phyloP scores from a whole-genome alignment of 2,888 invertebrate species.

The Hypselothyrea guttata region DNA sequence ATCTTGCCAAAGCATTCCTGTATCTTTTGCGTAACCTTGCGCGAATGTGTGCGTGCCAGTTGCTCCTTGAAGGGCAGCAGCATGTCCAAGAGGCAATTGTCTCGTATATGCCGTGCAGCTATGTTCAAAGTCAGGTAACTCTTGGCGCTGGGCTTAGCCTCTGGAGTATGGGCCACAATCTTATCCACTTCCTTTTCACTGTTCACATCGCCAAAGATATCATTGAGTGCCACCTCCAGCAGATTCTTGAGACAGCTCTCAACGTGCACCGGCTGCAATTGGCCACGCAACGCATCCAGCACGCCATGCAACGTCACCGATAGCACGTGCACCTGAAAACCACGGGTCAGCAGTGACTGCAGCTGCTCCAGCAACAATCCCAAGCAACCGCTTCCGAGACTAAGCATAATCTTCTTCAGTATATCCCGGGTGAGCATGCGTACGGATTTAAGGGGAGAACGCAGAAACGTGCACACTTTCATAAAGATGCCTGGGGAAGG shows the following conservation, averaged over 20 bases:
- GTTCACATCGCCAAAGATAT: constrained; percentile 92
- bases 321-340: constrained; percentile 97
- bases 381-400: constrained; percentile 92
- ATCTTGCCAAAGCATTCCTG: constrained; percentile 91
- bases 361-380: constrained; percentile 91
- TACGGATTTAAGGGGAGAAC: constrained; percentile 93
- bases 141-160: constrained; percentile 91
- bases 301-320: constrained; percentile 94
- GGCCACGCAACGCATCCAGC: constrained; percentile 87
- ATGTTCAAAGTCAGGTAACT: constrained; percentile 93
- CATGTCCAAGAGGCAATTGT: constrained; percentile 89
- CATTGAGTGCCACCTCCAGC: constrained; percentile 91
- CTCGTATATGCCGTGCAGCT: constrained; percentile 90
- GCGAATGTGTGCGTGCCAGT: constrained; percentile 89
- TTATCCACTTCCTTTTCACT: constrained; percentile 96
- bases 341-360: constrained; percentile 90
- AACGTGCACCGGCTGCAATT: constrained; percentile 90
- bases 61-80: constrained; percentile 92
- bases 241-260: constrained; percentile 90
- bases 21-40: constrained; percentile 90
- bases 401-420: constrained; percentile 94
- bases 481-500: constrained; percentile 87
- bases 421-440: constrained; percentile 93
- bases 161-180: constrained; percentile 90
- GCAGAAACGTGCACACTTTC: constrained; percentile 94